Evolutionary conservation across 2,113 vertebrate species (phyloP).

Genomic region (Otus sunia): DNA sequence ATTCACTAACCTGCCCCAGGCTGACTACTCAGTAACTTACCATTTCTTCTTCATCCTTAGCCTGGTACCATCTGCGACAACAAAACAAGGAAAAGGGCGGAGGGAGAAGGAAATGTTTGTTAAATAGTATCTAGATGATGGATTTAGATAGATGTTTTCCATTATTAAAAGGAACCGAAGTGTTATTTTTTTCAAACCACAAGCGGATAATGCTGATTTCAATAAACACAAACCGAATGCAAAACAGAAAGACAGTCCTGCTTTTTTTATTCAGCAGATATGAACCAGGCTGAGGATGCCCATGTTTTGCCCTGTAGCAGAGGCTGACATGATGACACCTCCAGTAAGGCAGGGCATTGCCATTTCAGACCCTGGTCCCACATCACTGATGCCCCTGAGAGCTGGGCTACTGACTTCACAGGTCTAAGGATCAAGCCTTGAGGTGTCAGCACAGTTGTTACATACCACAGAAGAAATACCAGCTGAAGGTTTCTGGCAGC

Average conservation of each 20-base stretch:
- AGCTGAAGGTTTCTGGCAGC: not conserved
- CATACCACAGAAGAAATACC: not conserved
- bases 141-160: not conserved
- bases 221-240: not conserved
- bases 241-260: not conserved
- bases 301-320: not conserved
- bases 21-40: not conserved
- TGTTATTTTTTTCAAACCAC: not conserved
- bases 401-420: not conserved
- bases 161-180: not conserved
- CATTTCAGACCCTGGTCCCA: not conserved
- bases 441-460: not conserved
- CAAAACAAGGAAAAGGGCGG: not conserved
- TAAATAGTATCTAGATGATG: constrained; percentile 7
- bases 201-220: not conserved
- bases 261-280: not conserved
- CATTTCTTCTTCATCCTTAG: not conserved
- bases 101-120: not conserved
- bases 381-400: not conserved
- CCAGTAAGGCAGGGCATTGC: not conserved
- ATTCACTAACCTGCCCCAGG: not conserved
- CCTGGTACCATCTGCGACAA: not conserved
- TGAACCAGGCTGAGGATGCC: not conserved
- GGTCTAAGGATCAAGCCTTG: not conserved
- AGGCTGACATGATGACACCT: not conserved